Percentiles rank a stretch among this genome's conserved stretches.
phyloP scores from a whole-genome alignment of 2,113 vertebrate genomes.

The Chauna torquata region DNA sequence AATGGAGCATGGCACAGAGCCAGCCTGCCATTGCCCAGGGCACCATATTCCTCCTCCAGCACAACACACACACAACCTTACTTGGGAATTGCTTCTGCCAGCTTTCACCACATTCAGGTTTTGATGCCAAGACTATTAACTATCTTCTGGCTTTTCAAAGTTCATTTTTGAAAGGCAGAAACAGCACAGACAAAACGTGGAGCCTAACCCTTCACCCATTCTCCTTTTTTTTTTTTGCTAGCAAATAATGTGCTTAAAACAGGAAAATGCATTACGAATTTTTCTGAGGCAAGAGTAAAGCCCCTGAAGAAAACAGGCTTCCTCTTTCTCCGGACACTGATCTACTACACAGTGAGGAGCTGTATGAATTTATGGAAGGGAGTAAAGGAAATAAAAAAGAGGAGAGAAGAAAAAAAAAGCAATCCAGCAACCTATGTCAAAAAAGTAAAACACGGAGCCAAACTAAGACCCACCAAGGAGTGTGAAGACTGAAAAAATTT shows the following conservation, averaged over 20 bases:
- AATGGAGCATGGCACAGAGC: background rate
- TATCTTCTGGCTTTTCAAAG: background rate
- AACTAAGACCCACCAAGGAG: constrained; percentile 2
- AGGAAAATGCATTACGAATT: background rate
- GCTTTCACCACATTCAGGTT: background rate
- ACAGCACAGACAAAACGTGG: background rate
- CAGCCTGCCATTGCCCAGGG: constrained; percentile 35
- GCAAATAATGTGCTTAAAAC: background rate
- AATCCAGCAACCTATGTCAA: background rate
- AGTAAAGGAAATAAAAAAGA: background rate
- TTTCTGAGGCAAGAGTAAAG: background rate
- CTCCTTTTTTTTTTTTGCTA: background rate
- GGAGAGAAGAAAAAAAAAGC: background rate
- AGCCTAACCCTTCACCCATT: background rate
- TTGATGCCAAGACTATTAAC: background rate
- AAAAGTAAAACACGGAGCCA: background rate
- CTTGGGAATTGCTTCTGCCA: constrained; percentile 28
- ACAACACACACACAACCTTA: background rate
- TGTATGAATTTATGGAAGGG: background rate
- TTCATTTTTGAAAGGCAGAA: background rate
- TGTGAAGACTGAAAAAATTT: constrained; percentile 24
- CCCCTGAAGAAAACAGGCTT: background rate
- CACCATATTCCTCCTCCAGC: background rate
- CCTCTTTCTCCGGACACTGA: background rate
- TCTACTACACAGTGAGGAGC: background rate